Conservation (phyloP, 2,113 vertebrate species). For the Grantiella picta region DNA sequence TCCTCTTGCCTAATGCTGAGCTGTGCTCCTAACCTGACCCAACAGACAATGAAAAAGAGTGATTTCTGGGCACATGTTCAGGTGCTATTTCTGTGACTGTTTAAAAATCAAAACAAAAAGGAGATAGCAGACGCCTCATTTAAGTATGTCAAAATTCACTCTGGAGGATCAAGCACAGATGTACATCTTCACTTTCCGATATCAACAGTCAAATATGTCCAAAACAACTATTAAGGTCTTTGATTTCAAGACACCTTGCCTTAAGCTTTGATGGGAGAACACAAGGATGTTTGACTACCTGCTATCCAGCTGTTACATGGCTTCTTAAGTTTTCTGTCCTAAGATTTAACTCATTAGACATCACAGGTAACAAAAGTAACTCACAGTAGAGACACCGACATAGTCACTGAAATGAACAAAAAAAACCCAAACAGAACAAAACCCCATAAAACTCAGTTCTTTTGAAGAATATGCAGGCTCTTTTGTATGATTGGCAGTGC, state of each 20-base stretch:
- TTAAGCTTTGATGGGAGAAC: neutral
- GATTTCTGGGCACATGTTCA: neutral
- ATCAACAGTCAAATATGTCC: neutral
- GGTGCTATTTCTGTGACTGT: neutral
- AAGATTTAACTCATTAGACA: neutral
- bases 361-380: neutral
- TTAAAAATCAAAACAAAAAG: neutral
- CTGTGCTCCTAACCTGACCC: neutral
- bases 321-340: neutral
- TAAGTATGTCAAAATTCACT: neutral
- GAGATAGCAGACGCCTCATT: neutral
- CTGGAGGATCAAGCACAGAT: neutral
- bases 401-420: neutral
- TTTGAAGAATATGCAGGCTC: neutral
- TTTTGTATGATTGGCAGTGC: neutral
- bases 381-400: neutral
- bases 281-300: neutral
- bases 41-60: neutral
- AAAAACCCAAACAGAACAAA: neutral
- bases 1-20: neutral
- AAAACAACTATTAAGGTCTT: neutral
- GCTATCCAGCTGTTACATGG: neutral
- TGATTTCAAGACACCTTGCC: neutral
- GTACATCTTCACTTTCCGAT: neutral
- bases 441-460: rapidly evolving